phyloP scores from a whole-genome alignment of 2,888 invertebrate species.

The Nesidiocoris tenuis region DNA sequence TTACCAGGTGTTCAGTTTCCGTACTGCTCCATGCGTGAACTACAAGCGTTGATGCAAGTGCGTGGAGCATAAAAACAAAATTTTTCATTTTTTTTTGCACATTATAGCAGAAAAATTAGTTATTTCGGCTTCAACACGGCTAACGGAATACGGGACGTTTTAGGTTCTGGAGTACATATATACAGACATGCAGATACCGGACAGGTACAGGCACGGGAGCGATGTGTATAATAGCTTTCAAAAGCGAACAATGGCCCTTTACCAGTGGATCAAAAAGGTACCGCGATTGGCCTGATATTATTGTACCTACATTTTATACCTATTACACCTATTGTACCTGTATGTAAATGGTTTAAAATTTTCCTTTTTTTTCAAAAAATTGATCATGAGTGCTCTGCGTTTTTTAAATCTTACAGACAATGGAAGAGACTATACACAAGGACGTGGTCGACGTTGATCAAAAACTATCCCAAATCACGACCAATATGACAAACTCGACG shows the following conservation, averaged over 20 bases:
- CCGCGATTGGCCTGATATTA: too few species aligned
- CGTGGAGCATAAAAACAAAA: background rate
- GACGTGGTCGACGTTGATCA: slow-evolving; percentile 52
- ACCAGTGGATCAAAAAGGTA: slow-evolving; percentile 51
- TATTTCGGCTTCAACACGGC: background rate
- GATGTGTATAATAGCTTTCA: slow-evolving; percentile 52
- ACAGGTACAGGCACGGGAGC: slow-evolving; percentile 51
- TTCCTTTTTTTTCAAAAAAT: too few species aligned
- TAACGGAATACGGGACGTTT: slow-evolving; percentile 3
- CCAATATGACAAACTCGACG: slow-evolving; percentile 50
- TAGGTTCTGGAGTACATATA: slow-evolving; percentile 53
- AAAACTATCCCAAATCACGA: slow-evolving; percentile 50
- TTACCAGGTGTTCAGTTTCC: slow-evolving; percentile 53
- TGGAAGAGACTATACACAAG: slow-evolving; percentile 52
- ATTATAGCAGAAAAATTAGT: background rate
- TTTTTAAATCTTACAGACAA: slow-evolving; percentile 51
- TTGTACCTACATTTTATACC: too few species aligned
- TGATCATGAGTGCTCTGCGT: too few species aligned
- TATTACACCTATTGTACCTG: too few species aligned
- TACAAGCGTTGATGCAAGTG: slow-evolving; percentile 52
- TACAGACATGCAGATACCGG: slow-evolving; percentile 53
- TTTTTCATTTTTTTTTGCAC: background rate
- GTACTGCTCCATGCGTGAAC: slow-evolving; percentile 52
- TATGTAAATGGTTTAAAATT: too few species aligned
- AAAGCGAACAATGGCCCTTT: slow-evolving; percentile 51